Percentiles rank a stretch among this genome's conserved stretches.
Evolutionary conservation across 2,797 vertebrate species (phyloP).

Genomic region (Danio jaintianensis): DNA sequence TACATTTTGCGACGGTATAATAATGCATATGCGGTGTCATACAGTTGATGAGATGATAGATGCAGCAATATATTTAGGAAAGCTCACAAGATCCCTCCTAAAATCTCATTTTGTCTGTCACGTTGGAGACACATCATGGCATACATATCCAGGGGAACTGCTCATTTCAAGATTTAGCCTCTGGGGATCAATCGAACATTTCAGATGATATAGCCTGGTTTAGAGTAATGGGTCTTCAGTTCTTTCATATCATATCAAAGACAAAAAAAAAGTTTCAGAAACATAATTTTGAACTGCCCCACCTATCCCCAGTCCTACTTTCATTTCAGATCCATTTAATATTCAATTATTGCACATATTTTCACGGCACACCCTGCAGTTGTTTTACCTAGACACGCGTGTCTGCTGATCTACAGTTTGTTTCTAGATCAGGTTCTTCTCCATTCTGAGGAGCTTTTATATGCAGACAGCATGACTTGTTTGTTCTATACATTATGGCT

Average conservation of each 20-base stretch:
- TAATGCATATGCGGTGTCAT: slow-evolving; percentile 22
- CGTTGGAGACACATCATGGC: slow-evolving; percentile 18
- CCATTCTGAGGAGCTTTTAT: slow-evolving; percentile 13
- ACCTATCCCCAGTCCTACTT: slow-evolving; percentile 14
- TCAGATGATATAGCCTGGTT: slow-evolving; percentile 37
- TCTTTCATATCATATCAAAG: slow-evolving; percentile 22
- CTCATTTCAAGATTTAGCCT: slow-evolving; percentile 47
- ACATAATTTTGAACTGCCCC: slow-evolving; percentile 4
- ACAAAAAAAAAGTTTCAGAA: slow-evolving; percentile 30
- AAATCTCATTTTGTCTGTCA: slow-evolving; percentile 55
- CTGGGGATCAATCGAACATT: slow-evolving; percentile 36
- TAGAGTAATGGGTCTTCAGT: slow-evolving; percentile 24
- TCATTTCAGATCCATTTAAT: slow-evolving; percentile 37
- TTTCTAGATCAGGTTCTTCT: slow-evolving; percentile 18
- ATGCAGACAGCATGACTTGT: slow-evolving; percentile 40
- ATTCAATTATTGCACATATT: slow-evolving; percentile 36
- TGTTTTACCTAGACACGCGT: background rate
- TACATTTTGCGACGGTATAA: slow-evolving; percentile 30
- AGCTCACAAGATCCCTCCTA: slow-evolving; percentile 36
- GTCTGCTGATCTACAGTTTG: slow-evolving; percentile 2
- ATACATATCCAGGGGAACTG: slow-evolving; percentile 34
- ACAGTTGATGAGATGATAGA: slow-evolving; percentile 53
- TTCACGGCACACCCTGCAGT: background rate
- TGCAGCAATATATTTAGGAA: slow-evolving; percentile 51
- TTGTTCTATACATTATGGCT: slow-evolving; percentile 41